Conservation (phyloP, 2,113 vertebrate species). For the Chelonoidis abingdonii region DNA sequence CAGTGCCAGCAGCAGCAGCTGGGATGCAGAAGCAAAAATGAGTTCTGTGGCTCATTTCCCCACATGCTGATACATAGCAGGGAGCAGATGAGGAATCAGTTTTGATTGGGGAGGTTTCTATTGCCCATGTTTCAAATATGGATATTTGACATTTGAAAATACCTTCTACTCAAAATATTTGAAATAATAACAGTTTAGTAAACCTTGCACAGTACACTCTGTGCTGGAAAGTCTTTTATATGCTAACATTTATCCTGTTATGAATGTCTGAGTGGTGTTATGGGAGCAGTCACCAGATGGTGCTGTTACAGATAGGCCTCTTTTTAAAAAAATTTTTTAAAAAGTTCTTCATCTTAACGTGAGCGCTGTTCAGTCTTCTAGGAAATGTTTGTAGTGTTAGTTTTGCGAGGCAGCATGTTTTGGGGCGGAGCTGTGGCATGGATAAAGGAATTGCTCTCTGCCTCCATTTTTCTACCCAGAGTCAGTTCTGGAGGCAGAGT, state of each 20-base stretch:
- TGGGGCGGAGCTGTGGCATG: neutral
- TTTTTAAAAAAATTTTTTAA: too few relatives aligned
- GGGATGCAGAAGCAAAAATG: neutral
- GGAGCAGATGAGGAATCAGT: neutral
- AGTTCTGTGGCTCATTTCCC: neutral
- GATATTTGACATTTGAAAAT: neutral
- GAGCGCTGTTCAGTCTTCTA: neutral
- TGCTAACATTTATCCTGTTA: neutral
- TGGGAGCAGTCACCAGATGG: neutral
- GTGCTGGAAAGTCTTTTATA: neutral
- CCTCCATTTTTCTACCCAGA: neutral
- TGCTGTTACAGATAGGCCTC: neutral
- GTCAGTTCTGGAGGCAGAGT: neutral
- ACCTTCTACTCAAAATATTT: neutral
- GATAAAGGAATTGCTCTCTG: neutral
- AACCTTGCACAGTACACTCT: neutral
- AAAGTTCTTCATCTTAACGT: neutral
- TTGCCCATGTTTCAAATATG: neutral
- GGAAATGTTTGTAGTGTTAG: neutral
- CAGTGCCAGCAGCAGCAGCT: neutral
- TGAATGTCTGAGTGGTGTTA: neutral
- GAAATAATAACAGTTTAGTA: neutral
- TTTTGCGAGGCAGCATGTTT: neutral
- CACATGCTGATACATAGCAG: neutral
- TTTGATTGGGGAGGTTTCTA: neutral